Evolutionary conservation across 2,113 vertebrate species (phyloP).

Genomic region (Bubo bubo): DNA sequence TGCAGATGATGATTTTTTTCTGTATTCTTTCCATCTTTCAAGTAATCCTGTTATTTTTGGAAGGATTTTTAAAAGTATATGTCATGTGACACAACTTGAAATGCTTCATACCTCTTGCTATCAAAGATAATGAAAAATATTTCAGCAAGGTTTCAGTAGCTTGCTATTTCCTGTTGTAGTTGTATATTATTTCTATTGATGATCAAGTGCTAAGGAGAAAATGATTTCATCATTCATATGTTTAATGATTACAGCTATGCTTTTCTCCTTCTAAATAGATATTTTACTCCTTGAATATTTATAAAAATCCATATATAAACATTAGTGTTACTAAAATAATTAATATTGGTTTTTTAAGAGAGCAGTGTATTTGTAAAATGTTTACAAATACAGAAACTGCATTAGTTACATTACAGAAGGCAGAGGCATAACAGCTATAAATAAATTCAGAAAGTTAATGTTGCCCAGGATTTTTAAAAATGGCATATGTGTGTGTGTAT

Average conservation of each 20-base stretch:
- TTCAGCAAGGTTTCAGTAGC: not conserved
- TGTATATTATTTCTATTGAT: not conserved
- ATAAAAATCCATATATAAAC: not conserved
- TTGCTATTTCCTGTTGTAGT: not conserved
- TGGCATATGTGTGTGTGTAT: not conserved
- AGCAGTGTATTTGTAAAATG: not conserved
- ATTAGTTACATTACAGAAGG: not conserved
- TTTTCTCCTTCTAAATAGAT: not conserved
- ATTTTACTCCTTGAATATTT: not conserved
- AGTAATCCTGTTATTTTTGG: not conserved
- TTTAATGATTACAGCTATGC: not conserved
- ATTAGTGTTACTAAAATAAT: not conserved
- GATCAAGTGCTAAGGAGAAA: not conserved
- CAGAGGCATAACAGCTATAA: not conserved
- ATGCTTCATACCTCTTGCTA: not conserved
- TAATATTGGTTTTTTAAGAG: not conserved
- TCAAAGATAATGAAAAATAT: not conserved
- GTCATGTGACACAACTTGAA: not conserved
- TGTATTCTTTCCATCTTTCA: not conserved
- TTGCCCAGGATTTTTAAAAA: not conserved
- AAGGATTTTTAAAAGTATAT: not conserved
- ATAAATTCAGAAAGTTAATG: not conserved
- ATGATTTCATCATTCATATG: not conserved
- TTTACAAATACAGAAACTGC: not conserved
- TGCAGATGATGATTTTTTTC: not conserved